phyloP scores from a whole-genome alignment of 1,140 invertebrate species.

The Batillaria attramentaria region DNA sequence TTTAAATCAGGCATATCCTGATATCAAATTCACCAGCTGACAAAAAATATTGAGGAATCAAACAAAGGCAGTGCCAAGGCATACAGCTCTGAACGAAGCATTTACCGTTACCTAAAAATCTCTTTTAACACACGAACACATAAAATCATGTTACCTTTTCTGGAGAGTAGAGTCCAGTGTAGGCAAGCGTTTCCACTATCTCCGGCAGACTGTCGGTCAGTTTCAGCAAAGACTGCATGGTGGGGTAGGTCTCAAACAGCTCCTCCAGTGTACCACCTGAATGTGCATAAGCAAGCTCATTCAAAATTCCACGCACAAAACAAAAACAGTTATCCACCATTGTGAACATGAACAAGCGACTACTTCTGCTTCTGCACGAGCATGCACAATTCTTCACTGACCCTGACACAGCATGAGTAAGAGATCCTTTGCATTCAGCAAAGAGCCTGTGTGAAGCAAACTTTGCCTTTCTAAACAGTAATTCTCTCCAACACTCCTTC shows the following conservation, averaged over 20 bases:
- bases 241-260: constrained; percentile 23
- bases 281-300: neutral
- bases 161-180: constrained; percentile 28
- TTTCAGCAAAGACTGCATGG: neutral
- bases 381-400: too few relatives aligned
- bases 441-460: too few relatives aligned
- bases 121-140: neutral
- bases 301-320: neutral
- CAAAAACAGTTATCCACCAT: too few relatives aligned
- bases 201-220: constrained; percentile 35
- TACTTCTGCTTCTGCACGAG: too few relatives aligned
- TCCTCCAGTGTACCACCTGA: constrained; percentile 17
- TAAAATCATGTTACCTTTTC: constrained; percentile 34
- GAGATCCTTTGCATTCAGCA: too few relatives aligned
- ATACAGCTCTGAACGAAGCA: neutral
- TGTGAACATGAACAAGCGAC: too few relatives aligned
- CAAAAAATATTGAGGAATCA: neutral
- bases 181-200: constrained; percentile 30
- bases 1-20: neutral
- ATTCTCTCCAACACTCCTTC: too few relatives aligned
- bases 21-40: neutral
- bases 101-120: neutral
- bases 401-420: too few relatives aligned
- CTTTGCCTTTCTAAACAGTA: too few relatives aligned
- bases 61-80: neutral